A percentile compares a stretch with the other conserved stretches of the same genome.
These are phyloP conservation scores for Tachina grossa DNA, from an alignment of 2,888 invertebrate species.

Conservation along the genomic window DNA sequence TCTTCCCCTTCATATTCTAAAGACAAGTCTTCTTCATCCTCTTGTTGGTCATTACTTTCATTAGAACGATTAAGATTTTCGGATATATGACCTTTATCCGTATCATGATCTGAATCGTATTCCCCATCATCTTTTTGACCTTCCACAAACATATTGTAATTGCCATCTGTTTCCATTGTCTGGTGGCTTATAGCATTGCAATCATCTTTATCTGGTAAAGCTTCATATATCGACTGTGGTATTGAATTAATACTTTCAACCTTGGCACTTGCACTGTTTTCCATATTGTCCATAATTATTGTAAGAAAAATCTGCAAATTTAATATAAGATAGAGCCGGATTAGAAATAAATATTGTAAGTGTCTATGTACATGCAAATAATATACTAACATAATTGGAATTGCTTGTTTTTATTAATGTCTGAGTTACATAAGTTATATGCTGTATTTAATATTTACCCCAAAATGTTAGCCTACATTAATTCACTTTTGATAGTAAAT, in stretches of 20 bases:
- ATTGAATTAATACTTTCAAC: conserved; percentile 52
- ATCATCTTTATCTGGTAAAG: conserved; percentile 37
- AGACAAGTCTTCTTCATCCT: conserved; percentile 49
- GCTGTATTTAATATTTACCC: conserved; percentile 26
- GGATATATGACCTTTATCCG: neutral
- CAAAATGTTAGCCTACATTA: conserved; percentile 60
- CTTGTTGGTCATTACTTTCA: neutral
- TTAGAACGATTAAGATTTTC: conserved; percentile 3
- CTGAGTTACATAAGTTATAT: conserved; percentile 65
- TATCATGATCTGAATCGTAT: conserved; percentile 45
- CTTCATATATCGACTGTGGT: conserved; percentile 78
- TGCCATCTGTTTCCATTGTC: conserved; percentile 39
- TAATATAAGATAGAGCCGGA: neutral
- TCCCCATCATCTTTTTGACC: conserved; percentile 20
- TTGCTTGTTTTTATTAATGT: conserved; percentile 25
- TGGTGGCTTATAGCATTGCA: conserved; percentile 13
- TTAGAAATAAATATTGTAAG: neutral
- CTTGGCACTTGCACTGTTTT: conserved; percentile 23
- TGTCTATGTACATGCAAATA: neutral
- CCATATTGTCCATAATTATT: conserved; percentile 44
- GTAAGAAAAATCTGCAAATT: conserved; percentile 45
- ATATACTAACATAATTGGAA: neutral
- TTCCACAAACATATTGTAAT: conserved; percentile 30
- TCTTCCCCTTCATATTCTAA: conserved; percentile 65
- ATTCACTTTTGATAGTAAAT: conserved; percentile 41